Percentiles rank a stretch among this genome's conserved stretches.
Conservation (phyloP, 2,113 vertebrate genomes). For the Semnornis frantzii region DNA sequence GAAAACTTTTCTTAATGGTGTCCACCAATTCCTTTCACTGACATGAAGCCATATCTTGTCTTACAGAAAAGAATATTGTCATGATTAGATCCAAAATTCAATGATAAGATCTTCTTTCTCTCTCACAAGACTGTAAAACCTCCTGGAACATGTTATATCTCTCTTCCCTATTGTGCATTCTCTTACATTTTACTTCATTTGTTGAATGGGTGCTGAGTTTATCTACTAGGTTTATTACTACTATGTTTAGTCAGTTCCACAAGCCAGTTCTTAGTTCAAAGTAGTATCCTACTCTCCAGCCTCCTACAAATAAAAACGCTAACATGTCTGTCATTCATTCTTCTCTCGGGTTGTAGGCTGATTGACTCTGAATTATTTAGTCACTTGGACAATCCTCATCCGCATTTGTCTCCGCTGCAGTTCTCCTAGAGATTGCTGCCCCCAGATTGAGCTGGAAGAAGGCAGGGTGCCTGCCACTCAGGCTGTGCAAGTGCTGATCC, state of each 20-base stretch:
- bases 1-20: background rate
- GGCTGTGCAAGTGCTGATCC: background rate
- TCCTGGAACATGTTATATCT: background rate
- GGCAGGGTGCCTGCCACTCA: background rate
- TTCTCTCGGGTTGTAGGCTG: background rate
- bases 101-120: background rate
- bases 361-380: background rate
- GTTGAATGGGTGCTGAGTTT: background rate
- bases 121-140: background rate
- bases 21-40: background rate
- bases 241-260: background rate
- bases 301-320: background rate
- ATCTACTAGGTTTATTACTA: background rate
- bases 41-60: background rate
- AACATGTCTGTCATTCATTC: background rate
- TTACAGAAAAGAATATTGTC: background rate
- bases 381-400: background rate
- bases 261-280: background rate
- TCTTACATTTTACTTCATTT: background rate
- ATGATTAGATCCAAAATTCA: background rate
- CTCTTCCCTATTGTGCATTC: background rate
- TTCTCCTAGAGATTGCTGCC: background rate
- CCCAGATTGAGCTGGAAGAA: background rate
- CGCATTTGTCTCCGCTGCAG: background rate
- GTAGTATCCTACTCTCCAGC: background rate